Conservation (phyloP, 2,113 vertebrate genomes). For the Leucoraja erinaceus region DNA sequence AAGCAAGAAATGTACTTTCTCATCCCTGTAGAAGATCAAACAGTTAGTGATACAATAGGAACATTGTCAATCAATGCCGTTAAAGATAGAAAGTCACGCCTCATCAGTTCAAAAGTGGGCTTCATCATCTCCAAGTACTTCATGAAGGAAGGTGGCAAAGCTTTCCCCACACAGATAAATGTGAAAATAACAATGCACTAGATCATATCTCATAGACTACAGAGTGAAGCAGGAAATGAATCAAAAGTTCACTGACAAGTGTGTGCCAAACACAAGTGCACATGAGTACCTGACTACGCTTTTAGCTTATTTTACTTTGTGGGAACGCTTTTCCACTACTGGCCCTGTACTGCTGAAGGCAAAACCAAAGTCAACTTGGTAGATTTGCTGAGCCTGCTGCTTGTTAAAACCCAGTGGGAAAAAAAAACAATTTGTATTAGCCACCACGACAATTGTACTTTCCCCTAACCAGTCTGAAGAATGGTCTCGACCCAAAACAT, state of each 20-base stretch:
- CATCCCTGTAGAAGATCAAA: neutral
- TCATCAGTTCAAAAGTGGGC: neutral
- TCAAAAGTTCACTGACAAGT: neutral
- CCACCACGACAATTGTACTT: neutral
- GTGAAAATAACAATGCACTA: neutral
- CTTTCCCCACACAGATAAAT: neutral
- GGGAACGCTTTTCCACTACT: neutral
- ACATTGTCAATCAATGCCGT: neutral
- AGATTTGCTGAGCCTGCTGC: neutral
- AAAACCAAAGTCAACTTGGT: neutral
- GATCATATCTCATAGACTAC: neutral
- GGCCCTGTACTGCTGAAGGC: neutral
- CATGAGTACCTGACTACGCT: neutral
- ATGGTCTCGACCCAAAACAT: too few species aligned
- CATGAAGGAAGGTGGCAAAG: neutral
- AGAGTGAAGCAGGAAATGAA: neutral
- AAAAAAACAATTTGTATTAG: neutral
- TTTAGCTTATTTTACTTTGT: neutral
- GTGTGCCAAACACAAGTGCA: neutral
- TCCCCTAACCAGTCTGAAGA: too few species aligned
- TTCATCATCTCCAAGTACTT: neutral
- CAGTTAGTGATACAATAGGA: neutral
- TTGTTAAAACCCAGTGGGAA: neutral
- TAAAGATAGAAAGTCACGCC: neutral
- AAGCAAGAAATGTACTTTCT: neutral